Evolutionary conservation across 2,113 vertebrate genomes (phyloP).

Genomic region (Phasianus colchicus): DNA sequence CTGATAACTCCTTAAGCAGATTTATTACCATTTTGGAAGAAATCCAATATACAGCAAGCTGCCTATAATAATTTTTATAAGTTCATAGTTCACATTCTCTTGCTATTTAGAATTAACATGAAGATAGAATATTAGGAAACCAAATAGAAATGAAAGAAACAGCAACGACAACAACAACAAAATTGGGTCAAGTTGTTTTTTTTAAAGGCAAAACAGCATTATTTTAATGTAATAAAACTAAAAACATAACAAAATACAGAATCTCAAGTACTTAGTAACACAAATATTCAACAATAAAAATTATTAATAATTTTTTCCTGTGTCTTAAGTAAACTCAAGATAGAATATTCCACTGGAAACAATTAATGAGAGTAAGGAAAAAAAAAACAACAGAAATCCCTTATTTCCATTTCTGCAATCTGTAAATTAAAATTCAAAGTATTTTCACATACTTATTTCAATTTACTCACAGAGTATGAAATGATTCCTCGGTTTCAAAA

Average conservation of each 20-base stretch:
- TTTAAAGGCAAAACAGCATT: too few species aligned
- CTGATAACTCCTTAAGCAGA: background rate
- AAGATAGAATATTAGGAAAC: background rate
- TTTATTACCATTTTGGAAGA: background rate
- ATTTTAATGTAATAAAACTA: background rate
- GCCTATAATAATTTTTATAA: background rate
- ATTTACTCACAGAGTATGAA: background rate
- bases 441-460: background rate
- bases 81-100: background rate
- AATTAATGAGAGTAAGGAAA: background rate
- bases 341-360: background rate
- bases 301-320: background rate
- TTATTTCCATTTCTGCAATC: background rate
- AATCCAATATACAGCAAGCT: fast-evolving
- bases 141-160: background rate
- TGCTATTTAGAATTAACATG: background rate
- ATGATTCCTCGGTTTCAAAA: background rate
- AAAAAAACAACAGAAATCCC: background rate
- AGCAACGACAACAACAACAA: background rate
- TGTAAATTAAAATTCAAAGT: background rate
- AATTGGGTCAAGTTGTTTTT: background rate
- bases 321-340: background rate
- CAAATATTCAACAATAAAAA: background rate
- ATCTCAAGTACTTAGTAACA: background rate
- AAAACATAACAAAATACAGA: background rate